Percentiles rank a stretch among this genome's conserved stretches.
phyloP scores from a whole-genome alignment of 2,113 vertebrate species.

The Prionailurus bengalensis region DNA sequence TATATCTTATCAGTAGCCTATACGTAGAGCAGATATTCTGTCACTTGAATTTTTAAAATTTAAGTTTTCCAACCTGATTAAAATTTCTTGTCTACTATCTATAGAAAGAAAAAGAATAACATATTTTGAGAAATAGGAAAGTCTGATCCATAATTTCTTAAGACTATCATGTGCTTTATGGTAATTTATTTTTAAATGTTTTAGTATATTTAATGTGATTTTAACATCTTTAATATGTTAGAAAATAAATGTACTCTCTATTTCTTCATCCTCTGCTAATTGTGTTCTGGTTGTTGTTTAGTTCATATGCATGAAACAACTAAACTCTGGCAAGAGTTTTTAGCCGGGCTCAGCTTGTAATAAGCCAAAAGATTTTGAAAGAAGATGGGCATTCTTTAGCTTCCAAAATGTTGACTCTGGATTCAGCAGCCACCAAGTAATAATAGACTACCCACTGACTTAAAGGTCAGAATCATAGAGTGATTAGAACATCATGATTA shows the following conservation, averaged over 20 bases:
- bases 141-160: neutral
- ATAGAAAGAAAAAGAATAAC: constrained; percentile 68
- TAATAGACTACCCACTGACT: constrained; percentile 73
- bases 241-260: constrained; percentile 49
- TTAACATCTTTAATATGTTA: constrained; percentile 70
- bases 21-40: constrained; percentile 69
- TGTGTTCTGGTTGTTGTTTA: constrained; percentile 37
- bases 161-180: neutral
- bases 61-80: constrained; percentile 29
- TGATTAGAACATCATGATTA: constrained; percentile 68
- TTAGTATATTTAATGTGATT: constrained; percentile 33
- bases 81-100: constrained; percentile 29
- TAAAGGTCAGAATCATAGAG: constrained; percentile 74
- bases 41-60: constrained; percentile 71
- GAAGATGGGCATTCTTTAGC: constrained; percentile 77
- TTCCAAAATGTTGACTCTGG: constrained; percentile 69
- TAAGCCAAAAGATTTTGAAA: constrained; percentile 75
- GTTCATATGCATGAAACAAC: constrained; percentile 66
- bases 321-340: constrained; percentile 61
- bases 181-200: constrained; percentile 29
- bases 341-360: constrained; percentile 65
- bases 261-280: neutral
- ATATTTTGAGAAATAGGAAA: constrained; percentile 27
- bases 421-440: constrained; percentile 70
- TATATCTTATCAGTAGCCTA: constrained; percentile 62